Base-by-base conservation (phyloP, 2,888 invertebrate genomes). In the Xanthorhoe designata region DNA sequence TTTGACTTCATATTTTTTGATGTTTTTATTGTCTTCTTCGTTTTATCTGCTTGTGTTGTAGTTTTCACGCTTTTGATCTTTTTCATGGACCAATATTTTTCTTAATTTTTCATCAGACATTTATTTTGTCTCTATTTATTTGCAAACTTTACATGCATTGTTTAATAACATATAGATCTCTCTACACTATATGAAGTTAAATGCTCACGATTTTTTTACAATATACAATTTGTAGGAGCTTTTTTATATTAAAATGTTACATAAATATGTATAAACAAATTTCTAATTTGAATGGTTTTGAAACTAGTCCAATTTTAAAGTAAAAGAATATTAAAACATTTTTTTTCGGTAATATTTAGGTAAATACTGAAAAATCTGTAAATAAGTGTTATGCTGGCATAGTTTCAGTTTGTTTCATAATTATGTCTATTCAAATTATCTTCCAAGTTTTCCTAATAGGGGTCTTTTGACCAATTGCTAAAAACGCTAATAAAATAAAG, bases 401-500 rank as follows among this genome's bases (percentile, higher is more conserved):
- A 45, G 8, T 47, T 47, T 7, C 3, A 45, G n/a, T 45, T 45
- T 47, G 15, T 47, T 7, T 47, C 15, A 17, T 47, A 7, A 24
- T 24, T 3, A 47, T 17, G 8, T 17, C 2, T 17, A 17, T 42
- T 42, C 24, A 45, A 17, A 17, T 17, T 15, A 17, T 17, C 47
- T 45, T 59, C 38, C 35, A 35, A 8, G 50, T 51, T 49, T 53
- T 60, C 7, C 17, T 58, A 38, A 18, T 29, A 42, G 3, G 58
- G 61, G 45, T 15, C 70, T 70, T 67, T 73, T 66, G 66, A 60
- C 38, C 42, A 66, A 59, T 42, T 51, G 66, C 66, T 71, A 66
- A 69, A 73, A 73, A 73, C 66, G 68, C 65, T 75, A 70, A 69
- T 71, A 64, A 78, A 79, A 84, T 76, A 83, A 88, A 87, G 85